Base-by-base conservation (phyloP, 1,140 invertebrate genomes). In the Bombus breviceps region DNA sequence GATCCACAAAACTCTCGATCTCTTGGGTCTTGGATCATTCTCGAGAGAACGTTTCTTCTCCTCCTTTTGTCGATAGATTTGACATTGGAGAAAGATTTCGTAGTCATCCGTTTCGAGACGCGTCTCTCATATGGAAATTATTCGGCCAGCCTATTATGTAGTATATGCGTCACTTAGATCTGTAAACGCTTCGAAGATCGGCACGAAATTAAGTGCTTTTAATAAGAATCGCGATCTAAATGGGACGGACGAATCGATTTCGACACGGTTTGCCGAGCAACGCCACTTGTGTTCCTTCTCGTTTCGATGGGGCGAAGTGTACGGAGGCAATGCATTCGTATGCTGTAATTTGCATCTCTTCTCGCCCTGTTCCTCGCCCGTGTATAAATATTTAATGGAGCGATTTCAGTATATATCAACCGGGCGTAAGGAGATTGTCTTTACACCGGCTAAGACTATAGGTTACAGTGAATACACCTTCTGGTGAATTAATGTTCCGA, bases 1-100 rank as follows among this genome's bases (percentile, higher is more conserved):
- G 92, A 90, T 91, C 84, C 89, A 91, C 89, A 72, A 93, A 93
- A 92, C 83, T 89, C 88, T 73, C 87, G 83, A 93, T 92, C 89
- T 91, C 86, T 87, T 87, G 86, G 86, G 86, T 91, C 86, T 87
- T 88, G 86, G 89, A 90, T 90, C 89, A 88, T 88, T 90, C 77
- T 68, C 77, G 66, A 57, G 64, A 32, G n/a, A 37, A 59, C 37
- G 32, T 64, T 57, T 68, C 64, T 59, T n/a, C 53, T 69, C 12
- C 39, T 57, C 57, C 39, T 34, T 88, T 86, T 87, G 68, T 34
- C 18, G 72, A 80, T 73, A 69, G 85, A 89, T 88, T 89, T 86
- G 59, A 85, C 86, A 71, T 80, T 59, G 76, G 22, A n/a, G 57
- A 68, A 81, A 34, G 34, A 34, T 34, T 34, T 15, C 68, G 28